Conservation (phyloP, 2,888 invertebrate genomes). For the Archips xylosteana region DNA sequence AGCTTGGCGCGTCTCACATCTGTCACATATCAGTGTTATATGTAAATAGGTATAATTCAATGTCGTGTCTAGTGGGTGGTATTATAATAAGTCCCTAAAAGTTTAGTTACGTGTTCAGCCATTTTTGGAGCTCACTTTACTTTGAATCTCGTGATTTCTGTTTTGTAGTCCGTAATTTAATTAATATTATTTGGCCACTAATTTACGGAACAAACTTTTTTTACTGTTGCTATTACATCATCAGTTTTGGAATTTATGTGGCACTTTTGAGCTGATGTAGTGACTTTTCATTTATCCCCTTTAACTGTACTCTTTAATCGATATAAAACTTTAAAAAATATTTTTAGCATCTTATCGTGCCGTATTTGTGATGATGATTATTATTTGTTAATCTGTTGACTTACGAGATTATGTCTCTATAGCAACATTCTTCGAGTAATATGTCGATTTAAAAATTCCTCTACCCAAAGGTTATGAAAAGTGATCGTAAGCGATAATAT, state of each 20-base stretch:
- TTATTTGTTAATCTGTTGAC: too few species aligned
- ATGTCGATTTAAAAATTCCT: too few species aligned
- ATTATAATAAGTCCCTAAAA: slow-evolving; percentile 49
- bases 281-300: too few species aligned
- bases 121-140: slow-evolving; percentile 37
- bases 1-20: slow-evolving; percentile 43
- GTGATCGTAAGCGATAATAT: too few species aligned
- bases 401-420: too few species aligned
- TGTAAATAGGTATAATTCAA: slow-evolving; percentile 61
- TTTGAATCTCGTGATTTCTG: slow-evolving; percentile 36
- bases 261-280: too few species aligned
- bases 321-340: too few species aligned
- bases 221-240: neutral
- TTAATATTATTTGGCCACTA: slow-evolving; percentile 18
- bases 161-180: slow-evolving; percentile 23
- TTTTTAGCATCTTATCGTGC: too few species aligned
- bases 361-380: too few species aligned
- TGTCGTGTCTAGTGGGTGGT: slow-evolving; percentile 82
- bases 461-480: too few species aligned
- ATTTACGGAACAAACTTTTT: slow-evolving; percentile 32
- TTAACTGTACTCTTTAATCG: too few species aligned
- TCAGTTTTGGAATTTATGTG: neutral
- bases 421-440: too few species aligned
- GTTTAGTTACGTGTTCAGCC: slow-evolving; percentile 46
- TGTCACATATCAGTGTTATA: slow-evolving; percentile 79